Conservation (phyloP, 2,888 invertebrate genomes). For the Maniola hyperantus region DNA sequence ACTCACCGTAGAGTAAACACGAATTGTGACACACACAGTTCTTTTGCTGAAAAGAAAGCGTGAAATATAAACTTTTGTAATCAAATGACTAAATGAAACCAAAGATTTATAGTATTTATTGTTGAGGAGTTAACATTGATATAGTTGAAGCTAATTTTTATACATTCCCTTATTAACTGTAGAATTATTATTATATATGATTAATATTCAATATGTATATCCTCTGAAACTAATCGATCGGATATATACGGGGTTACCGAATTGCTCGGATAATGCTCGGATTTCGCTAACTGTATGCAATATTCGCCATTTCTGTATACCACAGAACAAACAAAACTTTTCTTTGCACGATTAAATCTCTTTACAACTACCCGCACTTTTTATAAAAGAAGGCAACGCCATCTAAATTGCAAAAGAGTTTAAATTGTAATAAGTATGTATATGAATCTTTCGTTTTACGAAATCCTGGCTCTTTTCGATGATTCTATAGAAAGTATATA, state of each 20-base stretch:
- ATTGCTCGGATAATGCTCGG: neutral
- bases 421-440: too few relatives aligned
- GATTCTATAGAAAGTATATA: neutral
- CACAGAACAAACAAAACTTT: too few relatives aligned
- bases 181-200: slow-evolving; percentile 32
- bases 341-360: neutral
- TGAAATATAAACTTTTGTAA: slow-evolving; percentile 55
- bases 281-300: neutral
- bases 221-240: slow-evolving; percentile 19
- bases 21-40: slow-evolving; percentile 1
- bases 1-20: neutral
- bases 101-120: slow-evolving; percentile 81
- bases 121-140: slow-evolving; percentile 71
- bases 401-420: too few relatives aligned
- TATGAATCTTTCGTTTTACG: neutral
- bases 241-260: neutral
- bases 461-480: slow-evolving; percentile 2
- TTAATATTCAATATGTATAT: slow-evolving; percentile 27
- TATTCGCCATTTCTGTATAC: neutral
- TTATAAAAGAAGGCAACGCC: too few relatives aligned
- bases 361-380: neutral
- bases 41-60: slow-evolving; percentile 38
- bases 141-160: slow-evolving; percentile 74
- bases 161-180: slow-evolving; percentile 65
- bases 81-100: slow-evolving; percentile 76